phyloP scores from a whole-genome alignment of 2,888 invertebrate species.

The Sipha maydis region DNA sequence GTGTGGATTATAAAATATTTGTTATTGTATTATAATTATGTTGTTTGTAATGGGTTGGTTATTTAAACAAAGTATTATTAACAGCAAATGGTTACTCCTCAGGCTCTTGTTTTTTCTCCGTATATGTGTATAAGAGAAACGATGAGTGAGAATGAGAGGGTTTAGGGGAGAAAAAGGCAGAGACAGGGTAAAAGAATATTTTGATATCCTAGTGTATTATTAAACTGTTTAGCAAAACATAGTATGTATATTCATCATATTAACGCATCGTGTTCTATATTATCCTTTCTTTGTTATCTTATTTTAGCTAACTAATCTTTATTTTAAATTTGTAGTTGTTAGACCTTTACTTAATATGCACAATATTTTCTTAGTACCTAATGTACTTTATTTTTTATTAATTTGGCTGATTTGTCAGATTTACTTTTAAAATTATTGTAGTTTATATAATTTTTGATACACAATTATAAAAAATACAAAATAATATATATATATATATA shows the following conservation, averaged over 20 bases:
- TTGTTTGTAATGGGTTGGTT: background rate
- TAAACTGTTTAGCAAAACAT: conserved; percentile 22
- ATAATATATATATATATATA: too few relatives aligned
- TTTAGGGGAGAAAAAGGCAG: background rate
- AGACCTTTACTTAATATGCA: background rate
- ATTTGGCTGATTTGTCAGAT: background rate
- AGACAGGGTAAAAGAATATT: background rate
- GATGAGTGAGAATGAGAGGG: background rate
- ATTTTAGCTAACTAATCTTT: background rate
- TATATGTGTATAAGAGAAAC: background rate
- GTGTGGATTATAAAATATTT: conserved; percentile 18
- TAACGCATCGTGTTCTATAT: conserved; percentile 1
- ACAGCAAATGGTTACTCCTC: background rate
- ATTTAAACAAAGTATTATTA: conserved; percentile 12
- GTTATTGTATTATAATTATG: conserved; percentile 15
- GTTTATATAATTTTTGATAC: too few relatives aligned
- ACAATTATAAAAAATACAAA: too few relatives aligned
- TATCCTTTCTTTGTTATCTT: background rate
- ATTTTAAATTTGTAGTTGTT: conserved; percentile 26
- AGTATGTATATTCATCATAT: conserved; percentile 33
- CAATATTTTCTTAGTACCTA: background rate
- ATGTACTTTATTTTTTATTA: too few relatives aligned
- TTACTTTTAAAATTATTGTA: too few relatives aligned
- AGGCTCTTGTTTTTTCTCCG: too few relatives aligned
- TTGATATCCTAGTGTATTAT: conserved; percentile 7